Base-by-base conservation (phyloP, 2,888 invertebrate genomes). In the Antheraea assamensis region DNA sequence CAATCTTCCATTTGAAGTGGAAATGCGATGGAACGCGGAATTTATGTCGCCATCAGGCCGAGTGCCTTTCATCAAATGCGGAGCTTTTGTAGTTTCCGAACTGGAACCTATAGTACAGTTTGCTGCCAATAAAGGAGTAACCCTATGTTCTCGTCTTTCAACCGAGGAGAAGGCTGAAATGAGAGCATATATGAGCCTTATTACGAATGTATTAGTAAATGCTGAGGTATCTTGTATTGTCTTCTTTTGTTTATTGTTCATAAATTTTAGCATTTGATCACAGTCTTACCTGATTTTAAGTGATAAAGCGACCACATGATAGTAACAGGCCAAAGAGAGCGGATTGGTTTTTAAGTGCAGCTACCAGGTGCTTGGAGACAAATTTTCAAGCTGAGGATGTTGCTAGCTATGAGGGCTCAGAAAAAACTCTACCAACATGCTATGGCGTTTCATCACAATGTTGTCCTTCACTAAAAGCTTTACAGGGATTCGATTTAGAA, bases 21-120 rank as follows among this genome's bases (percentile, higher is more conserved):
- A 98, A 79, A 97, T 97, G 82, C 95, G 97, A 77, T 96, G 97
- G 82, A 99, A 99, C 94, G 99, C 99, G 0, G 99, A 99, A 86
- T 97, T 97, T 86, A 99, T 99, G 98, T 99, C 99, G 0, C 99
- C 99, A 0, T 97, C 98, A 8, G 98, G 98, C 0, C 96, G 97
- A 80, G 97, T 99, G 0, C 99, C 99, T 0, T 98, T 99, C 84
- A 96, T 99, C 74, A 97, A 97, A 85, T 98, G 98, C 79, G 99
- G 99, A 0, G 96, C 97, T 0, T 98, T 98, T 84, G 96, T 99
- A 1, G 96, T 98, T 1, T 96, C 99, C 0, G 99, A 99, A 87
- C 95, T 99, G 84, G 98, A 99, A 85, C 97, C 98, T 0, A 98
- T 99, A 74, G 98, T 98, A 0, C 97, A 97, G 81, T 98, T 98